These are phyloP conservation scores for Xenentodon cancila DNA, from an alignment of 2,797 vertebrate species.

Conservation along the genomic window DNA sequence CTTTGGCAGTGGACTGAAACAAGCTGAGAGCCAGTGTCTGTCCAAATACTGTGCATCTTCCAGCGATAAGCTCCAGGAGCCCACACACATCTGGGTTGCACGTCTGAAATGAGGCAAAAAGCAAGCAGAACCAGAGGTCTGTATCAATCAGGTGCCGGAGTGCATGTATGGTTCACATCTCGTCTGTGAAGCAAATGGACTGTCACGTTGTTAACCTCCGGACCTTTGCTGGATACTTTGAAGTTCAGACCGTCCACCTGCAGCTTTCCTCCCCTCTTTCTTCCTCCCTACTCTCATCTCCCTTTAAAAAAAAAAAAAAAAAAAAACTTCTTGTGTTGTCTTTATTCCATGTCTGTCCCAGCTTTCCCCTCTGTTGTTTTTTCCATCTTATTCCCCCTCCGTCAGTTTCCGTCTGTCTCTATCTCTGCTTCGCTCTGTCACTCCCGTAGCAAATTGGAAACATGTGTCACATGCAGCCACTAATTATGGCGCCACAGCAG, in stretches of 20 bases:
- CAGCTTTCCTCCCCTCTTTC: constrained; percentile 34
- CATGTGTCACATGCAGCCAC: constrained; percentile 79
- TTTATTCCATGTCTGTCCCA: too few relatives aligned
- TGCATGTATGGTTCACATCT: constrained; percentile 56
- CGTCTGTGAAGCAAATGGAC: constrained; percentile 63
- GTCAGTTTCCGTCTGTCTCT: constrained; percentile 58
- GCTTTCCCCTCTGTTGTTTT: constrained; percentile 5
- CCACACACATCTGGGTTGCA: constrained; percentile 47
- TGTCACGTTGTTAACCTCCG: constrained; percentile 69
- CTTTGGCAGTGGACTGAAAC: constrained; percentile 59
- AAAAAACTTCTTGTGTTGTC: too few relatives aligned
- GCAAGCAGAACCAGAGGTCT: constrained; percentile 49
- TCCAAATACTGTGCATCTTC: constrained; percentile 44
- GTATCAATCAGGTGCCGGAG: constrained; percentile 48
- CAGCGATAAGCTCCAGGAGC: constrained; percentile 27
- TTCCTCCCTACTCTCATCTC: neutral
- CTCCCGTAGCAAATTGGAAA: constrained; percentile 76
- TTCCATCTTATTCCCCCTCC: constrained; percentile 14
- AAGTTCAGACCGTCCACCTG: constrained; percentile 65
- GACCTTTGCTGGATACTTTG: constrained; percentile 63
- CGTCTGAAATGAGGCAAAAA: constrained; percentile 51
- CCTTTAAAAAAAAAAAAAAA: too few relatives aligned
- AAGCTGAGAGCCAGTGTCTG: constrained; percentile 41
- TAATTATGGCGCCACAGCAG: constrained; percentile 71
- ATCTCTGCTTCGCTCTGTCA: constrained; percentile 52